Evolutionary conservation across 2,888 invertebrate genomes (phyloP).

Genomic region (Acronicta psi): DNA sequence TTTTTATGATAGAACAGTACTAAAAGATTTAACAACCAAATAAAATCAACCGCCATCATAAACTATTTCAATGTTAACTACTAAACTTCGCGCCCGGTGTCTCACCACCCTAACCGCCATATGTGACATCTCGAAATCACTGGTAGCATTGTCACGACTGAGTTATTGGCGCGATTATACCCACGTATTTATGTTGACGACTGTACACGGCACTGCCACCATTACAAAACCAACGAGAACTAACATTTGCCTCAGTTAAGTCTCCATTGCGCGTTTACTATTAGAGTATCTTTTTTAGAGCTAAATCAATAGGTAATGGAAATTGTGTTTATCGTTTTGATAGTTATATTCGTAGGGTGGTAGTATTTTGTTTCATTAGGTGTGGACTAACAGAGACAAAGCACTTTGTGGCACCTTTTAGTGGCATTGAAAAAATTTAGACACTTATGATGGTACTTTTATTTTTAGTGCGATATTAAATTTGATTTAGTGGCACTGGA

Average conservation of each 20-base stretch:
- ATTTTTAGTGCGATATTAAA: conserved; percentile 54
- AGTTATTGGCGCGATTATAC: conserved; percentile 64
- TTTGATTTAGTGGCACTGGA: conserved; percentile 51
- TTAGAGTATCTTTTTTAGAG: background rate
- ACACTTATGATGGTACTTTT: conserved; percentile 39
- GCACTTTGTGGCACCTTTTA: conserved; percentile 48
- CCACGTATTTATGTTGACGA: conserved; percentile 54
- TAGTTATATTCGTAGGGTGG: conserved; percentile 1
- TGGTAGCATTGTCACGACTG: conserved; percentile 59
- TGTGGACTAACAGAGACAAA: conserved; percentile 51
- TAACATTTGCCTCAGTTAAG: background rate
- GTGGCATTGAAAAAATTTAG: conserved; percentile 36
- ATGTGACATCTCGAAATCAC: conserved; percentile 67
- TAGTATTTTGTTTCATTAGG: conserved; percentile 42
- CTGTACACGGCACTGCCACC: conserved; percentile 36
- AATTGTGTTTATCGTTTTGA: background rate
- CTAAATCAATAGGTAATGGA: conserved; percentile 24
- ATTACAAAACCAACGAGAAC: conserved; percentile 5
- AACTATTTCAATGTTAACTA: conserved; percentile 17
- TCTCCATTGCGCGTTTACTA: conserved; percentile 25
- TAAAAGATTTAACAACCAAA: conserved; percentile 12
- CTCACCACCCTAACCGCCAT: conserved; percentile 48
- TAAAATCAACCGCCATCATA: conserved; percentile 23
- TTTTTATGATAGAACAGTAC: background rate
- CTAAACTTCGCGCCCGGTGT: conserved; percentile 35